Evolutionary conservation across 2,888 invertebrate species (phyloP), one percentile per base, ranked within the genome.

Genomic region (Ceriagrion tenellum): DNA sequence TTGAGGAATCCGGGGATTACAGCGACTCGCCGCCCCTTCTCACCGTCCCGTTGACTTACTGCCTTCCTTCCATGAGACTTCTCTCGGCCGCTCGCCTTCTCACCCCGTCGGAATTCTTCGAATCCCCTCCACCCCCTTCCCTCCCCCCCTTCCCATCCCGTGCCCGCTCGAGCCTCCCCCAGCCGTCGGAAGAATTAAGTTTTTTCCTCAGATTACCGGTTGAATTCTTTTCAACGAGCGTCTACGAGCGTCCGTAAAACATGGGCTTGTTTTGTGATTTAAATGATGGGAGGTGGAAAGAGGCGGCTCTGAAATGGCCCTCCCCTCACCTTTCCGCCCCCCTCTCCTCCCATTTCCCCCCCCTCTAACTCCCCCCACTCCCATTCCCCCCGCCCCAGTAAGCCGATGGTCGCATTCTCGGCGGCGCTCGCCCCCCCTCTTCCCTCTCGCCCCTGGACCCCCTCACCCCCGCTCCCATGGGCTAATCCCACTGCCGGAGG

Each of bases 241-340:
- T 63, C 40, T 63, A 35, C 90, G 59, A 30, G 93, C 63, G 35
- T 26, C 47, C 93, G 63, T 63, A 63, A 63, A 26, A 93, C 63
- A 93, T n/a, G 93, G 74, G 35, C 69, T 63, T 69, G 63, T 74
- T 93, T 93, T 93, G 63, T 74, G 93, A 93, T 93, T 93, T 93
- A 93, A 93, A 93, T 93, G 93, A 93, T 93, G 69, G 63, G 63
- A 47, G 56, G 93, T 23, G 69, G 89, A 26, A 26, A 91, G 23
- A 93, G 40, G 93, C 26, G 30, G 91, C 91, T 91, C 59, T 47
- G 47, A 91, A 59, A 69, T 93, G 93, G 74, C 74, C 47, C 69
- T 35, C 63, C 12, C 63, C n/a, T 35, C 56, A 18, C 56, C 20
- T 63, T 47, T 47, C 47, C 47, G 89, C 55, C 88, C 47, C 47